Base-by-base conservation (phyloP, 2,888 invertebrate genomes). In the Periphyllus acericola region DNA sequence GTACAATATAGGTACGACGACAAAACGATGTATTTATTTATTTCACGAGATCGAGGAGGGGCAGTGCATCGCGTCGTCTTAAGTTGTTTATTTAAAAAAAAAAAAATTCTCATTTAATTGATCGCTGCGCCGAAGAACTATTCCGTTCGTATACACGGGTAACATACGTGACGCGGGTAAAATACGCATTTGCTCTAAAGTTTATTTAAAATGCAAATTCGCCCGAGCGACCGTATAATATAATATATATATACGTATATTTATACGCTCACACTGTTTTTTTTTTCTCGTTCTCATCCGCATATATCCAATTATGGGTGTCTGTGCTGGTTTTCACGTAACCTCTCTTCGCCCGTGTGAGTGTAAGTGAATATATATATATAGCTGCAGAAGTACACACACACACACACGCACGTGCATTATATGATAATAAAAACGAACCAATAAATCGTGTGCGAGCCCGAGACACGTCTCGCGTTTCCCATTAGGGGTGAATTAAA, bases 161-260 rank as follows among this genome's bases (percentile, higher is more conserved):
- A 46, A 46, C 11, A 9, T 46, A 40, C 40, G 66, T 14, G 66
- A 74, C 36, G 74, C n/a, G 55, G n/a, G 34, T 34, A 72, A 76
- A 40, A 76, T 29, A 66, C 76, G 60, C 55, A 34, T 60, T 66
- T 60, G 80, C 78, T 78, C 11, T 71, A 66, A 71, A 71, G 71
- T 79, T 86, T 86, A 86, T 86, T 86, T 86, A 86, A 86, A 86
- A 86, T 86, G 85, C 85, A 85, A 85, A 85, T 85, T 79, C 85
- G 52, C 83, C 75, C 46, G 32, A 85, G 32, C 40, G 46, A 40
- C 55, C n/a, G n/a, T 21, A 72, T 36, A 19, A 21, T 71, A 71
- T 71, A 71, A 72, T 36, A 36, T 14, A 32, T 21, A 66, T 19
- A 60, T 19, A 29, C 29, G 8, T 68, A n/a, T 68, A 34, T 72